Conservation (phyloP, 1,140 invertebrate species). For the Atopsyche davidsoni region DNA sequence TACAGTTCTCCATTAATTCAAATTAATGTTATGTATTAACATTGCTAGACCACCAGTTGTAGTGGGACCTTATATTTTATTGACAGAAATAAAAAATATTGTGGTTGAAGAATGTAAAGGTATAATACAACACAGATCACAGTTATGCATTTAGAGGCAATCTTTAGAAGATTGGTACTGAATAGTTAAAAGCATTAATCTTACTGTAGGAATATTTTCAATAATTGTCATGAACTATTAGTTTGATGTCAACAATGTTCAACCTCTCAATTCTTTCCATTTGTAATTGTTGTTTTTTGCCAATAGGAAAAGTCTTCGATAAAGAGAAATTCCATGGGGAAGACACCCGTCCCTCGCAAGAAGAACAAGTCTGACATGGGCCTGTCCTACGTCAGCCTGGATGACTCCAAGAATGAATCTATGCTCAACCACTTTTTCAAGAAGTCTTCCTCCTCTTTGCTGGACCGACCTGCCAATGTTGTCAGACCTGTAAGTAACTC, state of each 20-base stretch:
- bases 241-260: no score
- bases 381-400: conserved; percentile 43
- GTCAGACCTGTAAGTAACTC: conserved; percentile 60
- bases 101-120: no score
- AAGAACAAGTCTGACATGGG: conserved; percentile 34
- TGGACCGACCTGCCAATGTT: conserved; percentile 62
- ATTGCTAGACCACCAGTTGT: no score
- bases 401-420: conserved; percentile 31
- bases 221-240: no score
- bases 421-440: conserved; percentile 53
- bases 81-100: no score
- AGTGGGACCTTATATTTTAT: no score
- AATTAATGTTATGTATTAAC: no score
- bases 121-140: no score
- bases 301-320: conserved; percentile 15
- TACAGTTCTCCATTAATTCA: no score
- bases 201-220: no score
- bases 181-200: neutral
- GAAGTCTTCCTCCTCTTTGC: conserved; percentile 49
- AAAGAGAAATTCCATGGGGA: conserved; percentile 15
- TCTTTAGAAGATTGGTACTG: conserved; percentile 41
- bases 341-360: conserved; percentile 33
- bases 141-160: no score
- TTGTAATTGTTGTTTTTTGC: neutral
- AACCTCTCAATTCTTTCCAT: no score